These are phyloP conservation scores for Glareola pratincola DNA, from an alignment of 2,113 vertebrate genomes.

Conservation along the genomic window DNA sequence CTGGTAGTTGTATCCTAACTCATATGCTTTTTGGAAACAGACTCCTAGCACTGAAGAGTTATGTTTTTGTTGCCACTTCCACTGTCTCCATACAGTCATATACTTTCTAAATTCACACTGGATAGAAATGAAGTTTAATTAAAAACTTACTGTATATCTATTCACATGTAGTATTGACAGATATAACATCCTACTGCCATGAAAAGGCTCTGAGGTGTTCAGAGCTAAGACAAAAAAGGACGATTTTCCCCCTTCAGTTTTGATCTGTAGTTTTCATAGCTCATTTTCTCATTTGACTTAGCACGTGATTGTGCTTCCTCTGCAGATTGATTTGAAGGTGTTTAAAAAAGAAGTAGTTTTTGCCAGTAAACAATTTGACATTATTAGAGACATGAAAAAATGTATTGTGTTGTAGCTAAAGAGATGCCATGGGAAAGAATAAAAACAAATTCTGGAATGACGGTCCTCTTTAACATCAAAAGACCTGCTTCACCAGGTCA, in stretches of 20 bases:
- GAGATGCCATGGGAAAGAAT: neutral
- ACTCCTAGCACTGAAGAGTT: neutral
- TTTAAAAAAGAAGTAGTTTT: neutral
- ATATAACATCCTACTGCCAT: neutral
- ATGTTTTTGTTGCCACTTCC: neutral
- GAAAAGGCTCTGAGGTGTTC: neutral
- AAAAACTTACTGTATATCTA: neutral
- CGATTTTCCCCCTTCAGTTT: neutral
- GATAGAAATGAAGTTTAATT: neutral
- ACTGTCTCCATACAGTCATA: neutral
- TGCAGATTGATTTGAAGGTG: neutral
- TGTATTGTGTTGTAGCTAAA: neutral
- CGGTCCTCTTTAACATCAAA: neutral
- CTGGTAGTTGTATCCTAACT: neutral
- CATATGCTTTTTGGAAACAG: neutral
- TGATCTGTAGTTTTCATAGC: neutral
- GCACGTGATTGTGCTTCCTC: neutral
- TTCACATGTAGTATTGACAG: neutral
- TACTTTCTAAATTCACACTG: neutral
- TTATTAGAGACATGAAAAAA: neutral
- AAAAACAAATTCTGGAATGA: neutral
- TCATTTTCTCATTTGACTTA: neutral
- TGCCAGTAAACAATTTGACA: neutral
- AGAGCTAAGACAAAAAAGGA: neutral
- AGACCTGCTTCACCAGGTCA: neutral